Evolutionary conservation across 2,888 invertebrate species (phyloP), one percentile per base, ranked within the genome.

Genomic region (Platycnemis pennipes): DNA sequence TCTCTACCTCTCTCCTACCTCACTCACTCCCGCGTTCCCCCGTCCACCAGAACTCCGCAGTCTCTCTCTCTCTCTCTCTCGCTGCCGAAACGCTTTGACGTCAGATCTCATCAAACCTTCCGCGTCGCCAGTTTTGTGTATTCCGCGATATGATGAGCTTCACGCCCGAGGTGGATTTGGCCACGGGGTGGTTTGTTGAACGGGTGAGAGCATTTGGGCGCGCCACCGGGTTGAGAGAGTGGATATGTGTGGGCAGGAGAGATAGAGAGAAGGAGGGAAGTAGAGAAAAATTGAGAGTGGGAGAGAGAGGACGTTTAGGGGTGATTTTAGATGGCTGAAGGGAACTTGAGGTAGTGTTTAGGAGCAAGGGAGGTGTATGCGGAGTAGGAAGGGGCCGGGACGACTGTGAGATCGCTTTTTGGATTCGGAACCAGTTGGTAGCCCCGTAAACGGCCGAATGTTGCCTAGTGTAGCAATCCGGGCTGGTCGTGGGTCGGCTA

Each of bases 51-150:
- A n/a, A n/a, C n/a, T n/a, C n/a, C n/a, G n/a, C n/a, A n/a, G n/a
- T n/a, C n/a, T n/a, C n/a, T n/a, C n/a, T n/a, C n/a, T n/a, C n/a
- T n/a, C n/a, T n/a, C n/a, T n/a, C n/a, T n/a, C 31, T 37, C 77
- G 37, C 77, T 16, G 53, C 53, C 77, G 37, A 31, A 77, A 26
- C 77, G 87, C 87, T 87, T 87, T 44, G 87, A 44, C 87, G 87
- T 87, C 87, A 87, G 45, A 87, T 87, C 87, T 87, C 26, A 87
- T 87, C 45, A 87, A 45, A 87, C 46, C 87, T 87, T 87, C 87
- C 87, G 22, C 87, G 87, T 87, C 87, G 87, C 44, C 87, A n/a
- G 86, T 42, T 63, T 26, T 63, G 37, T 86, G 86, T 26, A 26
- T 87, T 45, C 16, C 26, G 26, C 46, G 45, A 87, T 87, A 46